These are phyloP conservation scores for Reticulitermes lucifugus DNA, from an alignment of 2,888 invertebrate genomes.

Conservation along the genomic window DNA sequence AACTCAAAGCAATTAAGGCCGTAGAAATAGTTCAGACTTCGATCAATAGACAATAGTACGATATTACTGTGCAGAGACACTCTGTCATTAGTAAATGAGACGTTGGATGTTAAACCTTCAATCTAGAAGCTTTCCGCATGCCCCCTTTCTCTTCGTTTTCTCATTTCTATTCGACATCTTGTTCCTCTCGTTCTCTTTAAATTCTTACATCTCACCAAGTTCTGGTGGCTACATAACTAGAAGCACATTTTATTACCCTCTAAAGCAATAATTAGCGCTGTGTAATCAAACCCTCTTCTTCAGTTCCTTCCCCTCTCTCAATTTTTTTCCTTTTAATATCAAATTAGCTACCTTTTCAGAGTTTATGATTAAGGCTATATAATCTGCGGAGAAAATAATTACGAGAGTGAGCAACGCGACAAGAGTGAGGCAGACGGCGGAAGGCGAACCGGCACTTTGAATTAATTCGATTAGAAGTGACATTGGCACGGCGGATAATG, in stretches of 20 bases:
- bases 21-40: too few species aligned
- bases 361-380: not conserved
- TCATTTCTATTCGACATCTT: not conserved
- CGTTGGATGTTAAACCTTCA: not conserved
- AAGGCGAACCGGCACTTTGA: not conserved
- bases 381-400: not conserved
- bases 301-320: not conserved
- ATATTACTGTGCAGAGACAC: not conserved
- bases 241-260: conserved; percentile 18
- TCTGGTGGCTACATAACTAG: conserved; percentile 15
- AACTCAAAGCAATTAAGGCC: too few species aligned
- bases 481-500: conserved; percentile 14
- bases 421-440: not conserved
- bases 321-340: not conserved
- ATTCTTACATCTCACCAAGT: not conserved
- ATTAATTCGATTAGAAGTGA: conserved; percentile 22
- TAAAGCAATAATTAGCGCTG: conserved; percentile 28
- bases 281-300: not conserved
- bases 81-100: not conserved
- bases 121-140: too few species aligned
- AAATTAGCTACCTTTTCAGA: not conserved
- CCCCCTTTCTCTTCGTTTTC: not conserved
- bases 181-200: not conserved
- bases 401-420: not conserved
- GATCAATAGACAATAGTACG: too few species aligned